These are phyloP conservation scores for Edolisoma coerulescens DNA, from an alignment of 2,113 vertebrate species.

Conservation along the genomic window DNA sequence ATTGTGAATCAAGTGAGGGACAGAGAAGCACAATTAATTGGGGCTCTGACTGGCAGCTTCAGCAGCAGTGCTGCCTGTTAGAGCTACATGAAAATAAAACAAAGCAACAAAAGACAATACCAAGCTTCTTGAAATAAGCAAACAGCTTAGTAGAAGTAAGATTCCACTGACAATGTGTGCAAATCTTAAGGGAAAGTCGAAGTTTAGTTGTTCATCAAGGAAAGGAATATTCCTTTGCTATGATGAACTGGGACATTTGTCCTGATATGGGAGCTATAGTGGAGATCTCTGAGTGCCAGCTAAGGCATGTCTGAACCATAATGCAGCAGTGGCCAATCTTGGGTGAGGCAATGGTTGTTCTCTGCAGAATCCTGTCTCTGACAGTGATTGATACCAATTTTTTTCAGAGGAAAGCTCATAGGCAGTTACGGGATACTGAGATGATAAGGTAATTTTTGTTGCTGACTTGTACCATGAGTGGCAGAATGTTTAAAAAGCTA, in stretches of 20 bases:
- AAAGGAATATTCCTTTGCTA: background rate
- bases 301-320: background rate
- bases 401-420: background rate
- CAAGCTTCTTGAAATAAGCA: background rate
- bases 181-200: background rate
- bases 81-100: background rate
- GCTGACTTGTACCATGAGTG: background rate
- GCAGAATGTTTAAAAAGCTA: background rate
- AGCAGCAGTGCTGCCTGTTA: background rate
- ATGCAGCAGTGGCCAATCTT: background rate
- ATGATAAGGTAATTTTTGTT: background rate
- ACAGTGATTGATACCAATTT: background rate
- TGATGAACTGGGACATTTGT: background rate
- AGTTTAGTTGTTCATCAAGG: background rate
- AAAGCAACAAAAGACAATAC: background rate
- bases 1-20: background rate
- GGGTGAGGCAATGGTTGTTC: accelerated
- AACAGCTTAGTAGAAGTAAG: background rate
- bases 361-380: background rate
- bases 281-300: background rate
- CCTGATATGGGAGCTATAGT: background rate
- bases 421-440: background rate
- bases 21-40: background rate
- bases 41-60: background rate
- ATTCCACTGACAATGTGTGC: background rate